A percentile compares a stretch with the other conserved stretches of the same genome.
Conservation (phyloP, 2,888 invertebrate species). For the Limnephilus lunatus region DNA sequence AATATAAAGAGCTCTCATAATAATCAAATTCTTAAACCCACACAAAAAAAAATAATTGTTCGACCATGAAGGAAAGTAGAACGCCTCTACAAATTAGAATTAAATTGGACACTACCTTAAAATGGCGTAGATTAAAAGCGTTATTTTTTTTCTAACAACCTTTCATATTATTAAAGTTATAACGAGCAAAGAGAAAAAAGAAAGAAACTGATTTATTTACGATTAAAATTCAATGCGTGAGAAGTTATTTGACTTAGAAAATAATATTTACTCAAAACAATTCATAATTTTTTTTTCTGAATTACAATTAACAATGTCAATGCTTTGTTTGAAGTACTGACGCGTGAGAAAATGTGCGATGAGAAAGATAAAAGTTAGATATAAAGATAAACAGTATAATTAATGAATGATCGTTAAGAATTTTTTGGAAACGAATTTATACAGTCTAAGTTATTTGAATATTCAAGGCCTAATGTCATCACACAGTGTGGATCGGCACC, state of each 20-base stretch:
- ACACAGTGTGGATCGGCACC: slow-evolving; percentile 21
- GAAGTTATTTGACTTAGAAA: neutral
- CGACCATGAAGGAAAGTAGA: neutral
- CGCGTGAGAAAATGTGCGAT: neutral
- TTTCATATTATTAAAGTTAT: neutral
- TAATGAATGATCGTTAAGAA: neutral
- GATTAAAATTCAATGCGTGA: neutral
- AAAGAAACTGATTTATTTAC: neutral
- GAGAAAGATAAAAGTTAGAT: neutral
- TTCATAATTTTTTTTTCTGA: neutral
- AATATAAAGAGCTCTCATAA: neutral
- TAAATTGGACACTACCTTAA: neutral
- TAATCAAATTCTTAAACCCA: neutral
- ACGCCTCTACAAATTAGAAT: neutral
- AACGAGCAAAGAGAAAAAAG: neutral
- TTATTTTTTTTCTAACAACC: neutral
- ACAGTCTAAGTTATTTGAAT: slow-evolving; percentile 20
- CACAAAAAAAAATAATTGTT: neutral
- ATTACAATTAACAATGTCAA: neutral
- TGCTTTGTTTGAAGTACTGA: neutral
- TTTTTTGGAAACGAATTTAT: neutral
- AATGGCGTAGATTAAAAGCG: neutral
- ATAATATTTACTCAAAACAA: neutral
- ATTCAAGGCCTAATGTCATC: slow-evolving; percentile 33
- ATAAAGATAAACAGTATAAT: neutral